phyloP scores from a whole-genome alignment of 2,797 vertebrate species.

The Mareca penelope region DNA sequence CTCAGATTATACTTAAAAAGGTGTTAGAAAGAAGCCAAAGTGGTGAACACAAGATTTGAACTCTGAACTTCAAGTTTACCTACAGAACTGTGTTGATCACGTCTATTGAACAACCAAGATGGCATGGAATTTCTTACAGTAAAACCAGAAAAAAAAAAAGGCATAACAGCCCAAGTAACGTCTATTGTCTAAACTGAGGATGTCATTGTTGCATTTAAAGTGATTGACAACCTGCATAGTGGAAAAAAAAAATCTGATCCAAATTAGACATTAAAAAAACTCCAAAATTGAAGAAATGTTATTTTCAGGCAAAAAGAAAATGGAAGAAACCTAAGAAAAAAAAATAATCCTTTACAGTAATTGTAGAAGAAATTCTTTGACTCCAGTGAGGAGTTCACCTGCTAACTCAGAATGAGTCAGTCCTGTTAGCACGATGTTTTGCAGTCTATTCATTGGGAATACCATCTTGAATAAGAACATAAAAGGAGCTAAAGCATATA shows the following conservation, averaged over 20 bases:
- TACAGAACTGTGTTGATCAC: not conserved
- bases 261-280: not conserved
- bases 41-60: not conserved
- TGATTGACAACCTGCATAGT: not conserved
- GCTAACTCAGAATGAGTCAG: not conserved
- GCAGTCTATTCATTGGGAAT: not conserved
- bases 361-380: not conserved
- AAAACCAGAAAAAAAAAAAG: not conserved
- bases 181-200: not conserved
- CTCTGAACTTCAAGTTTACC: not conserved
- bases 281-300: not conserved
- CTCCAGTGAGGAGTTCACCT: not conserved
- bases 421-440: not conserved
- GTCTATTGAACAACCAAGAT: not conserved
- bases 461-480: not conserved
- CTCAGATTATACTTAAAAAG: not conserved
- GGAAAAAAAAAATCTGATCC: not conserved
- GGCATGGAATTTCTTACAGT: not conserved
- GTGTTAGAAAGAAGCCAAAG: not conserved
- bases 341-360: not conserved
- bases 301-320: not conserved
- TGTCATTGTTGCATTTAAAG: not conserved
- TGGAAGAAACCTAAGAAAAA: not conserved
- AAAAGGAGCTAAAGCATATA: not conserved
- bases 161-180: not conserved